A percentile compares a stretch with the other conserved stretches of the same genome.
phyloP scores from a whole-genome alignment of 2,797 vertebrate species.

The Gadopsis marmoratus region DNA sequence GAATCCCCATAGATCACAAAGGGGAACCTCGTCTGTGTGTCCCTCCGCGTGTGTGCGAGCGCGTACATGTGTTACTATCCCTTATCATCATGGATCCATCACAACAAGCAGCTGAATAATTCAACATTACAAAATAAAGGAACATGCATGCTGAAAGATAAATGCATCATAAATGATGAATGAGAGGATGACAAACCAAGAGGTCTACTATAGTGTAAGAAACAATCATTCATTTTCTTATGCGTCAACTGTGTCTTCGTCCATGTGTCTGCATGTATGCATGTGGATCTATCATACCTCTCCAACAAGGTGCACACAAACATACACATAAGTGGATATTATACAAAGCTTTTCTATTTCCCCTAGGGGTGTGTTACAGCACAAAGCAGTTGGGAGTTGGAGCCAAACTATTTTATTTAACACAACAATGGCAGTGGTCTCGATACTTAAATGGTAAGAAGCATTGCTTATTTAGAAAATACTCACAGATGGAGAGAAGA shows the following conservation, averaged over 20 bases:
- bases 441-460: constrained; percentile 49
- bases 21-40: constrained; percentile 66
- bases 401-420: constrained; percentile 67
- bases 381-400: constrained; percentile 60
- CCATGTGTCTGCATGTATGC: constrained; percentile 28
- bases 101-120: constrained; percentile 80
- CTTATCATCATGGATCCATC: constrained; percentile 65
- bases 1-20: constrained; percentile 74
- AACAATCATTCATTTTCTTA: constrained; percentile 41
- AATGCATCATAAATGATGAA: constrained; percentile 76
- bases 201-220: constrained; percentile 22
- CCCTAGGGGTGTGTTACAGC: constrained; percentile 42
- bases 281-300: constrained; percentile 9
- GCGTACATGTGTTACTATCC: constrained; percentile 54
- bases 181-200: constrained; percentile 45
- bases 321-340: constrained; percentile 45
- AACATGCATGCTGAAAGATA: constrained; percentile 73
- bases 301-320: constrained; percentile 12
- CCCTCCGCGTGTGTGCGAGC: too few species aligned
- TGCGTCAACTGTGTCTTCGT: background rate
- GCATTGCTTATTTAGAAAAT: constrained; percentile 63
- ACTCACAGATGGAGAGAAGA: constrained; percentile 38
- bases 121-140: constrained; percentile 80
- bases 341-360: constrained; percentile 36
- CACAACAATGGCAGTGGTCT: constrained; percentile 53